A percentile compares a stretch with the other conserved stretches of the same genome.
These are phyloP conservation scores for Apotomis betuletana DNA, from an alignment of 2,888 invertebrate genomes.

Conservation along the genomic window DNA sequence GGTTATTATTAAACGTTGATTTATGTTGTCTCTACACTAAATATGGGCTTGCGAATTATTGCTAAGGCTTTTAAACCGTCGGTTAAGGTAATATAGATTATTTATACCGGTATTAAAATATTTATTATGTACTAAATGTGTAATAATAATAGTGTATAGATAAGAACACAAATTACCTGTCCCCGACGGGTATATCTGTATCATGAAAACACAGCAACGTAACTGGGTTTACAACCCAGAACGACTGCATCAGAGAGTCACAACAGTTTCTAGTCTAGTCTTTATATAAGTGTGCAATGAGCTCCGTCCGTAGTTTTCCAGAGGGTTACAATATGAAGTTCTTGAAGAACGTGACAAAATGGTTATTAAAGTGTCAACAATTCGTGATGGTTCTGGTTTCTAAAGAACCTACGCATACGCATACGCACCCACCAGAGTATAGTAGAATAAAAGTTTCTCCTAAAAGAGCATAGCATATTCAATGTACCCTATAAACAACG, in stretches of 20 bases:
- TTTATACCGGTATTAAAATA: constrained; percentile 14
- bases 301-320: too few relatives aligned
- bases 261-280: background rate
- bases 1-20: constrained; percentile 67
- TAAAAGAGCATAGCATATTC: too few relatives aligned
- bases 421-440: too few relatives aligned
- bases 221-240: constrained; percentile 6
- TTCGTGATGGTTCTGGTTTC: too few relatives aligned
- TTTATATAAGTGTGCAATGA: background rate
- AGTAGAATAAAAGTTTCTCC: too few relatives aligned
- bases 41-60: constrained; percentile 50
- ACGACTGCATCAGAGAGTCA: background rate
- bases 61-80: constrained; percentile 32
- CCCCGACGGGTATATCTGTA: background rate
- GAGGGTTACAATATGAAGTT: too few relatives aligned
- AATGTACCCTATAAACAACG: too few relatives aligned
- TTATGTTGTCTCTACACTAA: constrained; percentile 63
- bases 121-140: constrained; percentile 26
- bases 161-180: background rate
- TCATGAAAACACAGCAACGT: background rate
- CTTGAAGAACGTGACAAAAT: too few relatives aligned
- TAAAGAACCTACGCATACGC: too few relatives aligned
- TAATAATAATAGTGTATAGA: constrained; percentile 6
- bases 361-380: too few relatives aligned
- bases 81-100: constrained; percentile 26